Evolutionary conservation across 2,888 invertebrate species (phyloP).

Genomic region (Agonopterix arenella): DNA sequence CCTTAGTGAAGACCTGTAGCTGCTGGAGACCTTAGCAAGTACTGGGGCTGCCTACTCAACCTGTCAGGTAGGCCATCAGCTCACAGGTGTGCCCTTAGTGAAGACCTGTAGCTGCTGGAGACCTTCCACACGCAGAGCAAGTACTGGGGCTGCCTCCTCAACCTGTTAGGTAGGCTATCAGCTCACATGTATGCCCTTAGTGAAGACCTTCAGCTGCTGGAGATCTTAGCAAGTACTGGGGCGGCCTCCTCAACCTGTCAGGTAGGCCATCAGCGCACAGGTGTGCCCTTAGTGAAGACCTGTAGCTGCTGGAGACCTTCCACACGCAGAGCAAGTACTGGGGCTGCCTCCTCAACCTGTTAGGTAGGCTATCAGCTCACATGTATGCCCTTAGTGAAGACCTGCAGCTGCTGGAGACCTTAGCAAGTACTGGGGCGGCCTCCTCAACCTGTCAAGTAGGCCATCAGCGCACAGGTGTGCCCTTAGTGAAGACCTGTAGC

Average conservation of each 20-base stretch:
- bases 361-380: constrained; percentile 29
- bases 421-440: constrained; percentile 98
- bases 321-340: constrained; percentile 98
- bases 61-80: constrained; percentile 73
- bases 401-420: constrained; percentile 97
- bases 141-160: constrained; percentile 96
- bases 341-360: constrained; percentile 95
- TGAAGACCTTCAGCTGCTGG: constrained; percentile 98
- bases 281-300: constrained; percentile 95
- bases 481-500: constrained; percentile 96
- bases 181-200: constrained; percentile 87
- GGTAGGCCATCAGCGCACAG: constrained; percentile 51
- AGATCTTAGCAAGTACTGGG: constrained; percentile 99
- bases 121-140: constrained; percentile 97
- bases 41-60: constrained; percentile 96
- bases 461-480: constrained; percentile 80
- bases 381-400: constrained; percentile 96
- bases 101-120: constrained; percentile 98
- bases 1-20: constrained; percentile 96
- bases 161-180: constrained; percentile 78
- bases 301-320: constrained; percentile 98
- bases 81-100: constrained; percentile 89
- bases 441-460: constrained; percentile 86
- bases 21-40: constrained; percentile 98
- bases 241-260: constrained; percentile 93